Conservation (phyloP, 2,797 vertebrate genomes). For the Diglossa cyanea region DNA sequence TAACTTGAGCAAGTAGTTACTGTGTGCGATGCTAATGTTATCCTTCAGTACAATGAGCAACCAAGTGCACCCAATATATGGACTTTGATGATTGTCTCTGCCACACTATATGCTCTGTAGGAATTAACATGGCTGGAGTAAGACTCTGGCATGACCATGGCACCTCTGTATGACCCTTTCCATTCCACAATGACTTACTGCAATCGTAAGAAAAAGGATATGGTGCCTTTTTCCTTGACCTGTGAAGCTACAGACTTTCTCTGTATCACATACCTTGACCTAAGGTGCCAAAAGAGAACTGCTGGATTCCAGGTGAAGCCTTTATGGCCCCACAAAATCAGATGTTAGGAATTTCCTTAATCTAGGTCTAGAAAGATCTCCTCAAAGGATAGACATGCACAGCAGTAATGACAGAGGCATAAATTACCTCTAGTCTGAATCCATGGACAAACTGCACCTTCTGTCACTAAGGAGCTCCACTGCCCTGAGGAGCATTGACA, state of each 20-base stretch:
- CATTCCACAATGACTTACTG: background rate
- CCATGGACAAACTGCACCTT: background rate
- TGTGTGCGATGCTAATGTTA: background rate
- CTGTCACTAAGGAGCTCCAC: background rate
- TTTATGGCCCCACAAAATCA: background rate
- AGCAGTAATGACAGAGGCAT: background rate
- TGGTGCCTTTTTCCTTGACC: background rate
- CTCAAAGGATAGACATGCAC: background rate
- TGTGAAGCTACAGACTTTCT: background rate
- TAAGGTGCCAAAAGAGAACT: background rate
- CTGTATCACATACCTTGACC: background rate
- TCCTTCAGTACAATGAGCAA: background rate
- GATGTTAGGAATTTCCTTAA: background rate
- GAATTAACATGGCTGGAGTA: background rate
- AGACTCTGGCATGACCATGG: background rate
- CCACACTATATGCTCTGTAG: background rate
- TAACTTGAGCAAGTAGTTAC: background rate
- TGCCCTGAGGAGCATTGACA: background rate
- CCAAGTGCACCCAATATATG: background rate
- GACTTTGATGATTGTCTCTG: background rate
- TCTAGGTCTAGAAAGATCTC: background rate
- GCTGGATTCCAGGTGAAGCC: background rate
- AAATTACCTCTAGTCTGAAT: background rate
- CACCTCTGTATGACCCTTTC: background rate
- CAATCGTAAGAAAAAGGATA: background rate